Evolutionary conservation across 2,888 invertebrate genomes (phyloP).

Genomic region (Willowsia nigromaculata): DNA sequence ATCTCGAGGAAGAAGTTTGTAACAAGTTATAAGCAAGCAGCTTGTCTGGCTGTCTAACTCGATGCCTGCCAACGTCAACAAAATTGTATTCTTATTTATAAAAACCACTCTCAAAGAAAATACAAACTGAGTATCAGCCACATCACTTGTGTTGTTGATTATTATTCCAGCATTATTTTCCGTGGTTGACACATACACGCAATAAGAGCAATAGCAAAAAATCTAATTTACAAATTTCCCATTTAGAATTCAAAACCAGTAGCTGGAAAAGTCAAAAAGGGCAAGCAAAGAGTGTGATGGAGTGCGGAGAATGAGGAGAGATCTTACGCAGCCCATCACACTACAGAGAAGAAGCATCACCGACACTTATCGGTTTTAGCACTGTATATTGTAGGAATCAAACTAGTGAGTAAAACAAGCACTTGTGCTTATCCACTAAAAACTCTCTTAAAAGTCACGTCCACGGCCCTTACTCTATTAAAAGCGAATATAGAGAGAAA

Average conservation of each 20-base stretch:
- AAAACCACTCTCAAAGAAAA: background rate
- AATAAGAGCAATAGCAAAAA: slow-evolving; percentile 24
- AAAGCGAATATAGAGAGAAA: background rate
- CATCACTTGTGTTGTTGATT: background rate
- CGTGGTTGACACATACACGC: slow-evolving; percentile 29
- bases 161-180: background rate
- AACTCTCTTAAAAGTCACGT: slow-evolving; percentile 67
- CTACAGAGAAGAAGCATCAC: background rate
- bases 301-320: background rate
- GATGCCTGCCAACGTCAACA: slow-evolving; percentile 8
- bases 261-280: slow-evolving; percentile 62
- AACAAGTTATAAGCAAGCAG: background rate
- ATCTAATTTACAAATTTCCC: slow-evolving; percentile 57
- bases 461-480: slow-evolving; percentile 53
- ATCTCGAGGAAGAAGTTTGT: background rate
- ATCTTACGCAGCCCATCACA: background rate
- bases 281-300: slow-evolving; percentile 6
- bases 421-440: slow-evolving; percentile 50
- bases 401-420: slow-evolving; percentile 13
- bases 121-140: background rate
- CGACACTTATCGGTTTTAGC: slow-evolving; percentile 13
- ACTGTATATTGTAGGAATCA: background rate
- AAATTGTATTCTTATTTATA: background rate
- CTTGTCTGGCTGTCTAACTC: background rate
- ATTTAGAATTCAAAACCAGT: slow-evolving; percentile 69